Conservation (phyloP, 2,113 vertebrate genomes). For the Actenoides hombroni region DNA sequence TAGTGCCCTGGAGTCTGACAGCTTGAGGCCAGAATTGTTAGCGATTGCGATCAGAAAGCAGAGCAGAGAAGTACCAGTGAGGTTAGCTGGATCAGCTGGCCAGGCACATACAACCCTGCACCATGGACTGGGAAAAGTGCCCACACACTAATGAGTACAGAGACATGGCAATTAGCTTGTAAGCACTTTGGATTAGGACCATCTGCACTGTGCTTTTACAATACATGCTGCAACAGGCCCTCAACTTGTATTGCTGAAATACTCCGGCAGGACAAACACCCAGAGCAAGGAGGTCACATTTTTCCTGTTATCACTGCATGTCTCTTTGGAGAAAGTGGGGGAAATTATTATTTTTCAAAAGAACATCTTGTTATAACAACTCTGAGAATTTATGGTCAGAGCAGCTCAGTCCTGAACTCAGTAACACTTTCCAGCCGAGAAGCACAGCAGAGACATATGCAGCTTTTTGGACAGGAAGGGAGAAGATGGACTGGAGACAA, state of each 20-base stretch:
- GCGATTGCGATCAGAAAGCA: rapidly evolving
- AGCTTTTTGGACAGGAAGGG: background rate
- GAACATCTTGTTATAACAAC: constrained; percentile 27
- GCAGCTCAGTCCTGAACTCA: background rate
- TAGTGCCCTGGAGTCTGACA: background rate
- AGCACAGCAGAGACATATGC: background rate
- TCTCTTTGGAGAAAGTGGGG: background rate
- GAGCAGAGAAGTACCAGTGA: background rate
- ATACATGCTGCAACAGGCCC: background rate
- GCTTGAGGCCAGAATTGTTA: rapidly evolving
- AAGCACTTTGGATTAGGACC: background rate
- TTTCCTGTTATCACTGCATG: background rate
- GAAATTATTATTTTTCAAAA: background rate
- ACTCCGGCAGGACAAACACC: background rate
- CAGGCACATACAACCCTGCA: background rate
- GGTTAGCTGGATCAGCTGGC: background rate
- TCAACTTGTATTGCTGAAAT: background rate
- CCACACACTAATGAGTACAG: background rate
- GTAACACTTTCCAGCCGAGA: background rate
- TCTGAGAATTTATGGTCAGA: background rate
- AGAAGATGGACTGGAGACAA: constrained; percentile 18
- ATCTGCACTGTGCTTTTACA: background rate
- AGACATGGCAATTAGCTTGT: constrained; percentile 11
- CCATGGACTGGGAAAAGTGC: background rate
- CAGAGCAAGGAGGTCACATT: background rate